Percentiles rank a stretch among this genome's conserved stretches.
Evolutionary conservation across 2,797 vertebrate genomes (phyloP).

Genomic region (Hemitrygon akajei): DNA sequence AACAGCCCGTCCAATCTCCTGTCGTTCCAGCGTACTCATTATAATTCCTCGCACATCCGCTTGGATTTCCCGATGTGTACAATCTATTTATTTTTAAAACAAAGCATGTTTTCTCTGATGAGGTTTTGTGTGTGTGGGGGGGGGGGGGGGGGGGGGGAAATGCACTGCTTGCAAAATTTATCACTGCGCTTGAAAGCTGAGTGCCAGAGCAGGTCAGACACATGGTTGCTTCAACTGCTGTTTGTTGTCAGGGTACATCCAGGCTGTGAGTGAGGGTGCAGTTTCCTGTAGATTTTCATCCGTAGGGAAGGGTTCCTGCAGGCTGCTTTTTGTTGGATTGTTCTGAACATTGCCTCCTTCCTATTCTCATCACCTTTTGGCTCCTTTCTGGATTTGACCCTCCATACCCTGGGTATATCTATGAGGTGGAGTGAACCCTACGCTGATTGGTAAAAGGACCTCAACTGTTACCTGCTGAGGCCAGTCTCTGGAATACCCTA

Average conservation of each 20-base stretch:
- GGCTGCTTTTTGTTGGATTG: background rate
- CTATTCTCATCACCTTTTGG: too few relatives aligned
- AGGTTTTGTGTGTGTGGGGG: too few relatives aligned
- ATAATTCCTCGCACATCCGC: background rate
- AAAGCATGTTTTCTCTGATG: background rate
- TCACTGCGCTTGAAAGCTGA: background rate
- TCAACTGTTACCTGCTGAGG: too few relatives aligned
- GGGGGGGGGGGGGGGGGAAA: too few relatives aligned
- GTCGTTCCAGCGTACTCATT: background rate
- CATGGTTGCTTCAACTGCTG: background rate
- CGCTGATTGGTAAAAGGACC: too few relatives aligned
- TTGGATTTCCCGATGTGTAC: background rate
- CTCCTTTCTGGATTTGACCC: too few relatives aligned
- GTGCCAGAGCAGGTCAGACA: background rate
- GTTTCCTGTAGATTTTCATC: background rate
- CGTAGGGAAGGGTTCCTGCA: background rate
- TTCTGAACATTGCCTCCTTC: too few relatives aligned
- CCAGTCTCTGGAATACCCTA: too few relatives aligned
- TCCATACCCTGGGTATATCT: too few relatives aligned
- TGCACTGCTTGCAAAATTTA: background rate
- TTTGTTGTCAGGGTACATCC: background rate
- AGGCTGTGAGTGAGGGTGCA: too few relatives aligned
- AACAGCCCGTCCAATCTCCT: background rate
- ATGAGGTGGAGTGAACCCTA: too few relatives aligned
- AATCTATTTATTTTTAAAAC: background rate